A percentile compares a stretch with the other conserved stretches of the same genome.
These are phyloP conservation scores for Mesorhabditis belari DNA, from an alignment of 2,888 invertebrate species.

Conservation along the genomic window DNA sequence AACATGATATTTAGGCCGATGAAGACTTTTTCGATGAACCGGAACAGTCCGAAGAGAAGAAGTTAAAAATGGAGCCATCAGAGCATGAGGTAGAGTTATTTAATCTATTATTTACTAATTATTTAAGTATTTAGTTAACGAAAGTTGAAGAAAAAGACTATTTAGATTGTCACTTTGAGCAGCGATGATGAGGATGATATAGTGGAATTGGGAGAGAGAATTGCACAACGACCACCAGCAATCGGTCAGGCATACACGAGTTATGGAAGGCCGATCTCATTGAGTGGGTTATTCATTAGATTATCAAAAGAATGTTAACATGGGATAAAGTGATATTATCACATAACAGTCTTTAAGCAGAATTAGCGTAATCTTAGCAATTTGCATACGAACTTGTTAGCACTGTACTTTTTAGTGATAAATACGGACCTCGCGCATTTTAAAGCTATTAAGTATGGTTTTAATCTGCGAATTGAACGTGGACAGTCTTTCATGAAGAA, in stretches of 20 bases:
- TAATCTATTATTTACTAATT: too few relatives aligned
- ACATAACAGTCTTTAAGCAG: too few relatives aligned
- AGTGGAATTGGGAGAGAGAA: constrained; percentile 4
- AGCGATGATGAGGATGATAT: constrained; percentile 17
- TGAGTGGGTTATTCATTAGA: not conserved
- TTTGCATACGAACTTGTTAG: too few relatives aligned
- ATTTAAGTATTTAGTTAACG: too few relatives aligned
- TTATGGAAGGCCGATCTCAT: not conserved
- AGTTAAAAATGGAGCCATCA: not conserved
- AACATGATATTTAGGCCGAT: not conserved
- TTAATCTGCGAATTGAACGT: too few relatives aligned
- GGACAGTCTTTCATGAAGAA: too few relatives aligned
- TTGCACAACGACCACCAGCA: not conserved
- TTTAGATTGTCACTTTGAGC: constrained; percentile 9
- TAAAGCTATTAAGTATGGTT: too few relatives aligned
- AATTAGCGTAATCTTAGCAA: too few relatives aligned
- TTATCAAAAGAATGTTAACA: constrained; percentile 8
- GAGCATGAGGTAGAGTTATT: too few relatives aligned
- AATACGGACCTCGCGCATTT: too few relatives aligned
- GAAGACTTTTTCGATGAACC: not conserved
- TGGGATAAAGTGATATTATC: constrained; percentile 13
- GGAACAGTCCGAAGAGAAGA: not conserved
- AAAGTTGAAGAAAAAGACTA: too few relatives aligned
- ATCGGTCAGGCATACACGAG: constrained; percentile 1
- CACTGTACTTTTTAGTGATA: not conserved